A percentile compares a stretch with the other conserved stretches of the same genome.
These are phyloP conservation scores for Penaeus japonicus DNA, from an alignment of 1,140 invertebrate genomes.

Conservation along the genomic window DNA sequence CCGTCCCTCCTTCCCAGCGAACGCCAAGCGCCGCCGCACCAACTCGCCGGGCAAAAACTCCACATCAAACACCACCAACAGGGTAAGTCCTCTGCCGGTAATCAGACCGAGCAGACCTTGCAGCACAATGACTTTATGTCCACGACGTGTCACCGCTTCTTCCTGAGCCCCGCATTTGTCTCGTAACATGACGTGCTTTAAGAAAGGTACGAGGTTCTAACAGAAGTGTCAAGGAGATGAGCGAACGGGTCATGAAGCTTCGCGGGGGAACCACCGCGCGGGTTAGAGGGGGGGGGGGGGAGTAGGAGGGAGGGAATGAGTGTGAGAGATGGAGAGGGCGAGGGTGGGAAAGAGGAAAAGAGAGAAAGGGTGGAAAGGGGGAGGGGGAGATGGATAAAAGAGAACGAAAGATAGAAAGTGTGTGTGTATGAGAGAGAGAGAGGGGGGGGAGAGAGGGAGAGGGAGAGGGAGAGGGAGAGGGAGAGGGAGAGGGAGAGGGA, in stretches of 20 bases:
- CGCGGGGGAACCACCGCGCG: background rate
- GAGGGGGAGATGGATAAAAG: background rate
- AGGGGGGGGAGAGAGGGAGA: background rate
- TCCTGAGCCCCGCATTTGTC: too few relatives aligned
- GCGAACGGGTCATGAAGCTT: background rate
- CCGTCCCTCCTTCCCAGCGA: background rate
- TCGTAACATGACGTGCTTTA: too few relatives aligned
- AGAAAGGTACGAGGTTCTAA: too few relatives aligned
- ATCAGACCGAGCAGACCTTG: too few relatives aligned
- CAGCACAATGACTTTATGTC: too few relatives aligned
- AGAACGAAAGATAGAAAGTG: background rate
- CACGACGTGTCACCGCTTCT: too few relatives aligned
- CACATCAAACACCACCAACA: background rate
- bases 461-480: constrained; percentile 16
- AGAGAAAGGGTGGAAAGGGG: background rate
- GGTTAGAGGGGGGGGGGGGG: background rate
- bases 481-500: constrained; percentile 22
- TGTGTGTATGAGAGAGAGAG: background rate
- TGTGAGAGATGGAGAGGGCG: background rate
- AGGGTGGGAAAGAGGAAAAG: background rate
- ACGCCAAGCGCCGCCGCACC: too few relatives aligned
- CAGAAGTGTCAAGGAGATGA: too few relatives aligned
- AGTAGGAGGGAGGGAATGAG: background rate
- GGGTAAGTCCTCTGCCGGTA: too few relatives aligned
- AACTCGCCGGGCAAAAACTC: background rate